These are phyloP conservation scores for Hydroisotoma schaefferi DNA, from an alignment of 2,888 invertebrate genomes.

Conservation along the genomic window DNA sequence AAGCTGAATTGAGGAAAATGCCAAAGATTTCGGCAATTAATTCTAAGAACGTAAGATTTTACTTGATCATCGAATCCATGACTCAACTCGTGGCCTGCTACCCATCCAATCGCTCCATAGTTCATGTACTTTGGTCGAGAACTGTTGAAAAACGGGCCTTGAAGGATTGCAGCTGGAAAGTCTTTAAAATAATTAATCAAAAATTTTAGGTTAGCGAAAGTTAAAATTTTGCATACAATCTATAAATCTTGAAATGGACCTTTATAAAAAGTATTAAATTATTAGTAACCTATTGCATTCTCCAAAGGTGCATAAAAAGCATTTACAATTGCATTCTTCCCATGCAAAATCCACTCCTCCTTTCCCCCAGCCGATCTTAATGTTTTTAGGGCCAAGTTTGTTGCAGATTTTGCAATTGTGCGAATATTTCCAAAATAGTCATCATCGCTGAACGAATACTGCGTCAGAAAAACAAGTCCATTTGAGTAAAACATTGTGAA, in stretches of 20 bases:
- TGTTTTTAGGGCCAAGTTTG: conserved; percentile 46
- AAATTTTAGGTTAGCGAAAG: not conserved
- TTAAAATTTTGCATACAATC: not conserved
- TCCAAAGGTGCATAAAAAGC: conserved; percentile 49
- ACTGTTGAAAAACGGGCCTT: conserved; percentile 55
- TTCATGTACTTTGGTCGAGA: conserved; percentile 54
- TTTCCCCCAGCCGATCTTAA: conserved; percentile 44
- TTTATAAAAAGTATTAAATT: not conserved
- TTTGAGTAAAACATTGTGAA: not conserved
- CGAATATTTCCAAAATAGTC: conserved; percentile 49
- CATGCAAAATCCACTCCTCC: conserved; percentile 48
- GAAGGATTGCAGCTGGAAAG: conserved; percentile 77
- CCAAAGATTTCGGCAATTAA: too few species aligned
- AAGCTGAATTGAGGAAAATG: too few species aligned
- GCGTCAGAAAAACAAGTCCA: too few species aligned
- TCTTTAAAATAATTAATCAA: conserved; percentile 54
- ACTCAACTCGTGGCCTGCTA: conserved; percentile 52
- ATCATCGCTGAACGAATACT: conserved; percentile 46
- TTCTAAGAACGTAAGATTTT: not conserved
- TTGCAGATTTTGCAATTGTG: conserved; percentile 47
- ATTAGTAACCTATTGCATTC: conserved; percentile 49
- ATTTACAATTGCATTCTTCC: conserved; percentile 49
- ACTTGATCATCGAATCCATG: conserved; percentile 50
- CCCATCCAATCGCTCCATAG: conserved; percentile 51
- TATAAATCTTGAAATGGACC: not conserved